A percentile compares a stretch with the other conserved stretches of the same genome.
Conservation (phyloP, 1,140 invertebrate genomes). For the Drosophila pectinifera region DNA sequence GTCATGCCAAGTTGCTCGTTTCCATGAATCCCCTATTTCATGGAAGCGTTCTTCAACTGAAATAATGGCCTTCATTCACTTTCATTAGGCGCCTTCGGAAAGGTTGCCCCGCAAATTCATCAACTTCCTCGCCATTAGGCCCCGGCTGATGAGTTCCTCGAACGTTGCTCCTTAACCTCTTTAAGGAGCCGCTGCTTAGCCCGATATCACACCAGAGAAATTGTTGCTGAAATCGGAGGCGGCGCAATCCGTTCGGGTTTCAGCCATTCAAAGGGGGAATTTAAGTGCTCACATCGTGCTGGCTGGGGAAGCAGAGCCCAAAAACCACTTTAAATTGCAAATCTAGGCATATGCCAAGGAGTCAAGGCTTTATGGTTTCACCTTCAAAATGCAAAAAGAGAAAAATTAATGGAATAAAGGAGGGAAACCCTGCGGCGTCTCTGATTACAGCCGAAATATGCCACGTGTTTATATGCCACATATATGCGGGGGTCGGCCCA, state of each 20-base stretch:
- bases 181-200: constrained; percentile 29
- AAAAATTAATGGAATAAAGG: constrained; percentile 3
- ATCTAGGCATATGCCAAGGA: constrained; percentile 58
- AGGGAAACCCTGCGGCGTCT: constrained; percentile 57
- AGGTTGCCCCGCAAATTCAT: constrained; percentile 18
- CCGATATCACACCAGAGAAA: constrained; percentile 41
- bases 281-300: constrained; percentile 24
- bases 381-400: constrained; percentile 30
- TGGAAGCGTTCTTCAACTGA: constrained; percentile 13
- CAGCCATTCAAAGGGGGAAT: constrained; percentile 28
- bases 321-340: constrained; percentile 58
- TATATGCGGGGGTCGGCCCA: constrained; percentile 9
- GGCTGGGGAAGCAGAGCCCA: constrained; percentile 1
- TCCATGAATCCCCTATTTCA: constrained; percentile 3
- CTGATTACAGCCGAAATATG: constrained; percentile 52
- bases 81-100: constrained; percentile 17
- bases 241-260: constrained; percentile 39
- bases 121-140: constrained; percentile 26
- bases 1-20: neutral
- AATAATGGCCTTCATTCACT: constrained; percentile 12
- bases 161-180: constrained; percentile 22
- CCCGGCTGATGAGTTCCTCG: neutral
- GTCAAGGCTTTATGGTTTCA: constrained; percentile 66
- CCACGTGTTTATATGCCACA: constrained; percentile 34
- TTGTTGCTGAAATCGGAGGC: constrained; percentile 32